These are phyloP conservation scores for Hycleus phaleratus DNA, from an alignment of 1,140 invertebrate species.

Conservation along the genomic window DNA sequence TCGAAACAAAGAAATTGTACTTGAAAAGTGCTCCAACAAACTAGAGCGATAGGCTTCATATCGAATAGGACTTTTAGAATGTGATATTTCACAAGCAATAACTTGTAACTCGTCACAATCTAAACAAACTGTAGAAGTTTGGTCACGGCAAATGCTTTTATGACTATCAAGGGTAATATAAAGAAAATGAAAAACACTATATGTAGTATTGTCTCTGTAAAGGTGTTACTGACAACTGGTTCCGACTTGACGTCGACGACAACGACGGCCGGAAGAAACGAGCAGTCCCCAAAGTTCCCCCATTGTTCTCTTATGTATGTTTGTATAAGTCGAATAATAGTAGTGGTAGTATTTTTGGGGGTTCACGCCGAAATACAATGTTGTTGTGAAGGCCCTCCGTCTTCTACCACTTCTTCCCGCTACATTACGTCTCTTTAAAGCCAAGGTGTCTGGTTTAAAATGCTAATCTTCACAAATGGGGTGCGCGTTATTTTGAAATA, in stretches of 20 bases:
- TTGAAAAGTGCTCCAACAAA: conserved; percentile 33
- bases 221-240: conserved; percentile 38
- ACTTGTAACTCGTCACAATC: conserved; percentile 35
- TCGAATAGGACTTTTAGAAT: conserved; percentile 25
- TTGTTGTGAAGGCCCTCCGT: not conserved
- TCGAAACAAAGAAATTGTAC: conserved; percentile 38
- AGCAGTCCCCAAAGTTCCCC: not conserved
- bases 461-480: conserved; percentile 43
- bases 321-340: not conserved
- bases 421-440: conserved; percentile 35
- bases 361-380: not conserved
- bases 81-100: conserved; percentile 24
- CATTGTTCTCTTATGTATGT: conserved; percentile 1
- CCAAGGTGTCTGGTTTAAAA: conserved; percentile 42
- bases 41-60: conserved; percentile 35
- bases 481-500: conserved; percentile 42
- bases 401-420: conserved; percentile 11
- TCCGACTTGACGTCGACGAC: conserved; percentile 25
- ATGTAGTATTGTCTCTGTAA: conserved; percentile 38
- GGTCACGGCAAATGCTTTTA: conserved; percentile 78
- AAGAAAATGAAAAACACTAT: conserved; percentile 77
- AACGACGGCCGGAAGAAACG: conserved; percentile 15
- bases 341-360: no score
- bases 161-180: conserved; percentile 72
- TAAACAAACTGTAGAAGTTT: conserved; percentile 48